Percentiles rank a stretch among this genome's conserved stretches.
Conservation (phyloP, 1,140 invertebrate species). For the Onthophagus taurus region DNA sequence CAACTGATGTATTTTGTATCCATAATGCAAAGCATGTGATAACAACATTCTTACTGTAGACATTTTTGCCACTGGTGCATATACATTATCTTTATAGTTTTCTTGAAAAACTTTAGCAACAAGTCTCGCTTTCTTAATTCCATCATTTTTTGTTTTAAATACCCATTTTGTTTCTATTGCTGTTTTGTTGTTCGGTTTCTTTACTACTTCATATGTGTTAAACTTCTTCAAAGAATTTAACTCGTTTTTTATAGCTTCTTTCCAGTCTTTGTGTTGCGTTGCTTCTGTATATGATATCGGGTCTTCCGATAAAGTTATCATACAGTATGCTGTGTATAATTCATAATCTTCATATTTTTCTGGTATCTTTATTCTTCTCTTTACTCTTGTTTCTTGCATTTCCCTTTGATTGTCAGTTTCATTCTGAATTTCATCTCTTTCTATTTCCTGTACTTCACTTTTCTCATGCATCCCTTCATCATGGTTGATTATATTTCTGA, state of each 20-base stretch:
- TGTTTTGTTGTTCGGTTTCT: background rate
- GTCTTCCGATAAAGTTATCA: background rate
- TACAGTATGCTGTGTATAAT: background rate
- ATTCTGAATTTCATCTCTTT: background rate
- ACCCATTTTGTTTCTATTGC: slow-evolving; percentile 8
- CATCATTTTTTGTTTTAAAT: slow-evolving; percentile 3
- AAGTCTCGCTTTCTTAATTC: slow-evolving; percentile 1
- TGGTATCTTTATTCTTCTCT: background rate
- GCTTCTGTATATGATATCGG: slow-evolving; percentile 5
- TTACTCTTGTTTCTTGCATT: background rate
- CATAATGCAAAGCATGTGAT: slow-evolving; percentile 3
- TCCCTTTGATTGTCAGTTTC: background rate
- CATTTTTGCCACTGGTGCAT: slow-evolving; percentile 15
- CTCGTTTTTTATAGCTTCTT: slow-evolving; percentile 7
- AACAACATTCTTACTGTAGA: slow-evolving; percentile 9
- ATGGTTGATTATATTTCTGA: background rate
- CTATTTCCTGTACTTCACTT: background rate
- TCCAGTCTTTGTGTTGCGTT: slow-evolving; percentile 1
- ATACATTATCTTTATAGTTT: background rate
- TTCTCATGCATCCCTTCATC: background rate
- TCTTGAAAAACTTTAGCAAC: slow-evolving; percentile 12
- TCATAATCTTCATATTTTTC: background rate
- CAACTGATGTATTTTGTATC: slow-evolving; percentile 1
- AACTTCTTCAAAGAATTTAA: slow-evolving; percentile 1
- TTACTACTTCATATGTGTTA: background rate